phyloP scores from a whole-genome alignment of 1,140 invertebrate species.

The Bilobella aurantiaca region DNA sequence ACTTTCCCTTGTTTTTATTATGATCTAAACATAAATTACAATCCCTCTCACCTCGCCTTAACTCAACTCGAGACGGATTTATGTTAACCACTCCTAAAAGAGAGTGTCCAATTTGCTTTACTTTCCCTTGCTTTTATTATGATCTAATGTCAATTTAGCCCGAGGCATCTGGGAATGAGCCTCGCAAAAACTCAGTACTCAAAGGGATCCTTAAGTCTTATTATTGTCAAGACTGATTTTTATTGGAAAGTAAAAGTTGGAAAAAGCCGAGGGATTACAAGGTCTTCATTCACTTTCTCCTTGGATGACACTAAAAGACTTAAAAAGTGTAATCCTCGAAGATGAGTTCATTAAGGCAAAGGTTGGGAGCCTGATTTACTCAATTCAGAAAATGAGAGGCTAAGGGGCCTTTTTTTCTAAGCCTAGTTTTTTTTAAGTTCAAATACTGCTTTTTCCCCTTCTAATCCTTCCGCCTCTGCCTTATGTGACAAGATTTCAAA shows the following conservation, averaged over 20 bases:
- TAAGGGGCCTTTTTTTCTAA: too few relatives aligned
- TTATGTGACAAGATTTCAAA: not conserved
- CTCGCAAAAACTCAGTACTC: too few relatives aligned
- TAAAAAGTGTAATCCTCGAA: not conserved
- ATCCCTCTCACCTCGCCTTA: not conserved
- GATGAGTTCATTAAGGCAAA: not conserved
- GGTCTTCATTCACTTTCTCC: not conserved
- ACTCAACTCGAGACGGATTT: not conserved
- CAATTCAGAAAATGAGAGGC: not conserved
- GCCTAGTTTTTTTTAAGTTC: not conserved
- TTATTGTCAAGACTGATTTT: too few relatives aligned
- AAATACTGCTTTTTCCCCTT: not conserved
- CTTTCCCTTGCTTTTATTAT: not conserved
- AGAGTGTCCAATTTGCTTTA: not conserved
- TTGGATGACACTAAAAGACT: not conserved
- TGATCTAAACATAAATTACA: slow-evolving; percentile 5
- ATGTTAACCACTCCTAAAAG: not conserved
- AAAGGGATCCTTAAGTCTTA: too few relatives aligned
- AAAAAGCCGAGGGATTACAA: not conserved
- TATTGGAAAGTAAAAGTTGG: too few relatives aligned
- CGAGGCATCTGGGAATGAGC: too few relatives aligned
- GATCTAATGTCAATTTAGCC: too few relatives aligned
- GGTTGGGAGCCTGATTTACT: not conserved
- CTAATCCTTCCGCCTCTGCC: not conserved
- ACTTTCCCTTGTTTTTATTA: not conserved